Conservation (phyloP, 2,113 vertebrate species). For the Hiodon alosoides region DNA sequence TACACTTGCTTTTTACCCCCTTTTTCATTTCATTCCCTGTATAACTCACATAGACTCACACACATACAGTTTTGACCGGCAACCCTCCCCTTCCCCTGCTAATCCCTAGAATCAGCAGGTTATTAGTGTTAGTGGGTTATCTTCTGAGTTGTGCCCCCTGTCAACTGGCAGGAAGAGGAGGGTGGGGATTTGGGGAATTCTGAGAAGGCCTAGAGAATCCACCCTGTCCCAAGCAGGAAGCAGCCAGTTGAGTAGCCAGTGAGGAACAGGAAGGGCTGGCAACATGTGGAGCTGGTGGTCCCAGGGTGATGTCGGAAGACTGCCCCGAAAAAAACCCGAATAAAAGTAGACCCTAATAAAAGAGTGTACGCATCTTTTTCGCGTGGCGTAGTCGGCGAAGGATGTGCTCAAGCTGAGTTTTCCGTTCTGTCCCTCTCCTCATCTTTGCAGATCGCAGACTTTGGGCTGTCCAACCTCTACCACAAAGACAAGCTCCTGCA, state of each 20-base stretch:
- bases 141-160: not conserved
- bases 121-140: not conserved
- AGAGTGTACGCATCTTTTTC: too few species aligned
- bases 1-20: not conserved
- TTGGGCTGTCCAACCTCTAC: conserved; percentile 94
- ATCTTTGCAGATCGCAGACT: conserved; percentile 86
- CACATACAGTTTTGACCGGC: too few species aligned
- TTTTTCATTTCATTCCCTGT: not conserved
- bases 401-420: conserved; percentile 1
- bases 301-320: not conserved
- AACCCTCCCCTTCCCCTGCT: not conserved
- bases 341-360: too few species aligned
- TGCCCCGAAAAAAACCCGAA: not conserved
- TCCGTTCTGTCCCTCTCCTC: not conserved
- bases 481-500: conserved; percentile 94
- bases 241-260: not conserved
- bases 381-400: too few species aligned
- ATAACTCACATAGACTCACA: not conserved
- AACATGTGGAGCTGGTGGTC: conserved; percentile 4
- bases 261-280: not conserved
- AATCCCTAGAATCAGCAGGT: not conserved
- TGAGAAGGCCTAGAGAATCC: not conserved
- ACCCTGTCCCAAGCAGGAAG: not conserved
- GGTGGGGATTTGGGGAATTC: not conserved
- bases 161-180: not conserved